phyloP scores from a whole-genome alignment of 1,140 invertebrate species.

The Arion vulgaris region DNA sequence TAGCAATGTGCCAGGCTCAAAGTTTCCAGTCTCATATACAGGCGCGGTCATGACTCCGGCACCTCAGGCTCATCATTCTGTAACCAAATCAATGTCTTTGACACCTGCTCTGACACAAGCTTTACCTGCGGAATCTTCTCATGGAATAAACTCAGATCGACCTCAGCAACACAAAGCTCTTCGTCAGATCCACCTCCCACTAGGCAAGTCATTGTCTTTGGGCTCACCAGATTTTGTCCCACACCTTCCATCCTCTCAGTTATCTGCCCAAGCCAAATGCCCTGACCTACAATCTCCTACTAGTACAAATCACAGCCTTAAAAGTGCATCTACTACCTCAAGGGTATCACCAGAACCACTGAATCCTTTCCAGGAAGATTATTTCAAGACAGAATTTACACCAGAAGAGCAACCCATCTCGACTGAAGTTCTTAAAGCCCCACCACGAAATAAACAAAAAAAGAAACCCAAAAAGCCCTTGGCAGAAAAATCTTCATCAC shows the following conservation, averaged over 20 bases:
- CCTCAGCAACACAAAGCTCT: not conserved
- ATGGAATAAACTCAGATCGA: not conserved
- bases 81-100: constrained; percentile 2
- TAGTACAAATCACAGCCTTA: not conserved
- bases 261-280: not conserved
- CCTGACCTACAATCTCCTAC: not conserved
- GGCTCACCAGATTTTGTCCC: not conserved
- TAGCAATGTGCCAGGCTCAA: not conserved
- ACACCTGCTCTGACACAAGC: not conserved
- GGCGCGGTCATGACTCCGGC: not conserved
- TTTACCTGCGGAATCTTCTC: not conserved
- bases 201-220: constrained; percentile 20
- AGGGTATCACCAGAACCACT: not conserved
- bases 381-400: constrained; percentile 13
- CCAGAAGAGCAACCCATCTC: not conserved
- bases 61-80: not conserved
- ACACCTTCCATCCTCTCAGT: no score
- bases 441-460: constrained; percentile 23
- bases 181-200: not conserved
- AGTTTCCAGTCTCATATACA: not conserved
- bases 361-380: constrained; percentile 19
- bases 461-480: not conserved
- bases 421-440: constrained; percentile 10
- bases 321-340: not conserved
- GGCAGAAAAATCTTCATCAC: constrained; percentile 12